Evolutionary conservation across 2,888 invertebrate genomes (phyloP).

Genomic region (Arge pagana): DNA sequence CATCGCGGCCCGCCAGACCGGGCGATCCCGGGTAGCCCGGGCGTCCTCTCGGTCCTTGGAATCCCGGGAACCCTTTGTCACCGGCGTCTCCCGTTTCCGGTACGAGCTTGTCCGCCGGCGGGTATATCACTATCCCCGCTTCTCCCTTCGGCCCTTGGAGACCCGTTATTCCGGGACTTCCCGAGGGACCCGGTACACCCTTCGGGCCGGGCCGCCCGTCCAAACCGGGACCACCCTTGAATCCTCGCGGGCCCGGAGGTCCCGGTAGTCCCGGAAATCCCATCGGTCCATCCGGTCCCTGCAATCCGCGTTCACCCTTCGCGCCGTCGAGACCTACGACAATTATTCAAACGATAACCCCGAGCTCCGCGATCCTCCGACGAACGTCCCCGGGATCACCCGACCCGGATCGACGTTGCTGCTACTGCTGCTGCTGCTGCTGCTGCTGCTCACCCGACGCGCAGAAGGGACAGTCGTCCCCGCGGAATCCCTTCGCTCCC

Average conservation of each 20-base stretch:
- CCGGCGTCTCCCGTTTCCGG: constrained; percentile 59
- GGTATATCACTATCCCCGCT: constrained; percentile 48
- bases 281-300: constrained; percentile 60
- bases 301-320: constrained; percentile 63
- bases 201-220: constrained; percentile 61
- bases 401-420: no score
- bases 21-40: constrained; percentile 55
- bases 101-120: constrained; percentile 37
- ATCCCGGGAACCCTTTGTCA: constrained; percentile 63
- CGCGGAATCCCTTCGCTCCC: constrained; percentile 68
- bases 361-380: no score
- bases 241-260: constrained; percentile 65
- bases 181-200: constrained; percentile 56
- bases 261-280: constrained; percentile 67
- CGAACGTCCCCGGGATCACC: no score
- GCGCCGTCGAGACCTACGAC: constrained; percentile 53
- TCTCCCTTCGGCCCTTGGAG: constrained; percentile 59
- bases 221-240: constrained; percentile 70
- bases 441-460: constrained; percentile 62
- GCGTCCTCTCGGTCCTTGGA: constrained; percentile 60
- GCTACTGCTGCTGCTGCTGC: no score
- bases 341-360: no score
- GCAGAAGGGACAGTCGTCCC: constrained; percentile 71
- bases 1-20: constrained; percentile 59
- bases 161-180: constrained; percentile 67